A percentile compares a stretch with the other conserved stretches of the same genome.
Evolutionary conservation across 2,113 vertebrate genomes (phyloP).

Genomic region (Thomomys bottae): DNA sequence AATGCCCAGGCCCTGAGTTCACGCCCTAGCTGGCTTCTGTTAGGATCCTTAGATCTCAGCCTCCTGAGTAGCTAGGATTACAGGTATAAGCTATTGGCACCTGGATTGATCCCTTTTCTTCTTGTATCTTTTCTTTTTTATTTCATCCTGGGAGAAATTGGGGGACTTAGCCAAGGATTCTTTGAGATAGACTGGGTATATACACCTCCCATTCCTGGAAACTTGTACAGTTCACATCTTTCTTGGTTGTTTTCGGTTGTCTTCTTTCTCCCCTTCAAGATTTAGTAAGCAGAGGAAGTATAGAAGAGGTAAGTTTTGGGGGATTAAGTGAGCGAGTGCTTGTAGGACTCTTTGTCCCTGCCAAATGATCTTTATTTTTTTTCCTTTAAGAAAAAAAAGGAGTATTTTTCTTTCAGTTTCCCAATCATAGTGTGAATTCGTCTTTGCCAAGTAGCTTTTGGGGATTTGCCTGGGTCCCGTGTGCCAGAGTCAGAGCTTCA

Average conservation of each 20-base stretch:
- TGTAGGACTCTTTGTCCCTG: constrained; percentile 46
- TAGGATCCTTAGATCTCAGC: no score
- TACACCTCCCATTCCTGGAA: constrained; percentile 1
- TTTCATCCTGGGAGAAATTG: background rate
- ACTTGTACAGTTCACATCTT: constrained; percentile 7
- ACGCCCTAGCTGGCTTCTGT: no score
- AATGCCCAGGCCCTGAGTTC: no score
- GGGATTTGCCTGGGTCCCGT: constrained; percentile 62
- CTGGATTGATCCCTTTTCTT: background rate
- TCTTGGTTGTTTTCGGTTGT: constrained; percentile 34
- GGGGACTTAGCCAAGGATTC: constrained; percentile 17
- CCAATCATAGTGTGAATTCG: constrained; percentile 70
- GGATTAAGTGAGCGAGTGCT: constrained; percentile 40
- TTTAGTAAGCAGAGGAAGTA: background rate
- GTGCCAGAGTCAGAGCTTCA: constrained; percentile 68
- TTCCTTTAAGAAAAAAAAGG: constrained; percentile 46
- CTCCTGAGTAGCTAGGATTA: no score
- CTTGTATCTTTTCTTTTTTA: background rate
- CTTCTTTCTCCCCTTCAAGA: background rate
- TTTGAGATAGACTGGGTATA: constrained; percentile 12
- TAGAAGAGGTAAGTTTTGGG: constrained; percentile 9
- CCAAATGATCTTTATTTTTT: constrained; percentile 62
- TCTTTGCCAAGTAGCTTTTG: constrained; percentile 73
- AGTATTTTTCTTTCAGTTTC: constrained; percentile 73
- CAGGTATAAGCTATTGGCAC: no score